Evolutionary conservation across 2,888 invertebrate species (phyloP).

Genomic region (Horisme vitalbata): DNA sequence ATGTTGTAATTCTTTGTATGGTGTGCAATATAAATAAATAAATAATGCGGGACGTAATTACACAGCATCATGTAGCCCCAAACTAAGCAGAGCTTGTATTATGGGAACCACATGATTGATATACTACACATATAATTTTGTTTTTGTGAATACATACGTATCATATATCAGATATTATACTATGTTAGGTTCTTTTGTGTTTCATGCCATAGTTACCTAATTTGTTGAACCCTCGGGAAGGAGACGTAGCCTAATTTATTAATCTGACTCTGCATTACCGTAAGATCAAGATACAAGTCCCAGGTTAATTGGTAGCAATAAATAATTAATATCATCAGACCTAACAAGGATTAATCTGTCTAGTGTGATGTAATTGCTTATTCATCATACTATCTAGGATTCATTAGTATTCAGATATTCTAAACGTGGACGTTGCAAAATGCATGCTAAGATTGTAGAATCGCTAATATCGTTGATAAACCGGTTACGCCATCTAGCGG

Average conservation of each 20-base stretch:
- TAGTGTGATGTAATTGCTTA: constrained; percentile 32
- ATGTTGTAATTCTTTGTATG: too few species aligned
- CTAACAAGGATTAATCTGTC: constrained; percentile 34
- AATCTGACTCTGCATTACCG: constrained; percentile 4
- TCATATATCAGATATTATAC: too few species aligned
- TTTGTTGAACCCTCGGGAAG: too few species aligned
- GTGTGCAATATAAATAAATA: too few species aligned
- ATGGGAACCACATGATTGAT: too few species aligned
- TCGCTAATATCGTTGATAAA: constrained; percentile 13
- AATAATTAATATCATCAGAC: constrained; percentile 35
- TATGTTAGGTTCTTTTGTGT: too few species aligned
- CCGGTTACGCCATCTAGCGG: constrained; percentile 45
- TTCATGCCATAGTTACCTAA: too few species aligned
- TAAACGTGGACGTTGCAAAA: constrained; percentile 28
- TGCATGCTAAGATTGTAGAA: constrained; percentile 16
- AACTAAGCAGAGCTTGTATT: too few species aligned
- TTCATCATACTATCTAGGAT: constrained; percentile 33
- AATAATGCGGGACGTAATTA: too few species aligned
- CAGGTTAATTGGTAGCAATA: constrained; percentile 23
- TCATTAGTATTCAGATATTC: constrained; percentile 36
- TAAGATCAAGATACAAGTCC: constrained; percentile 13
- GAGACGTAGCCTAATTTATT: not conserved
- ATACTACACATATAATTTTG: too few species aligned
- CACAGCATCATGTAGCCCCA: too few species aligned
- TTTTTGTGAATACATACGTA: too few species aligned